Percentiles rank a stretch among this genome's conserved stretches.
Evolutionary conservation across 2,888 invertebrate genomes (phyloP).

Genomic region (Chirona hameri): DNA sequence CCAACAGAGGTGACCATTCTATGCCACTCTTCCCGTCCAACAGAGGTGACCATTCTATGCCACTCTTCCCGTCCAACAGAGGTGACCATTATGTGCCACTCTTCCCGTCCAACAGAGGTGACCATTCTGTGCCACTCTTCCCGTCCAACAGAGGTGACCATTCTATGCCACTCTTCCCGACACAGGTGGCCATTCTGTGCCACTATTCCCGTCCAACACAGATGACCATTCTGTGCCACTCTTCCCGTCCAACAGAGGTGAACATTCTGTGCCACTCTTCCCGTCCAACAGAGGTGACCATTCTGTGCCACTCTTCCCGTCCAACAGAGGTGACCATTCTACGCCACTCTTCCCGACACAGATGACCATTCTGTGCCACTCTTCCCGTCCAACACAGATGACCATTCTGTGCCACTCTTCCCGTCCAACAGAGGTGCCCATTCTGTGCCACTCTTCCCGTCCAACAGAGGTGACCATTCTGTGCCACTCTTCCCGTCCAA

Average conservation of each 20-base stretch:
- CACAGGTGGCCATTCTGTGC: too few relatives aligned
- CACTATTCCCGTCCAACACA: too few relatives aligned
- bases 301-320: constrained; percentile 36
- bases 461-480: constrained; percentile 63
- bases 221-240: neutral
- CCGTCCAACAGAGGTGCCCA: too few relatives aligned
- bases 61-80: too few relatives aligned
- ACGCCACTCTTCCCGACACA: too few relatives aligned
- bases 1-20: neutral
- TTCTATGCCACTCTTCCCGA: constrained; percentile 37
- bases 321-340: constrained; percentile 63
- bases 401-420: too few relatives aligned
- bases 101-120: constrained; percentile 54
- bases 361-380: neutral
- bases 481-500: too few relatives aligned
- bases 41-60: too few relatives aligned
- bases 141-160: too few relatives aligned
- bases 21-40: constrained; percentile 36
- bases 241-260: constrained; percentile 54
- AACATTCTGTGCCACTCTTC: too few relatives aligned
- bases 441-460: constrained; percentile 36
- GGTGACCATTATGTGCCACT: neutral
- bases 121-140: too few relatives aligned
- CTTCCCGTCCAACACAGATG: constrained; percentile 54
- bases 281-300: too few relatives aligned